Conservation (phyloP, 2,113 vertebrate species). For the Ictalurus furcatus region DNA sequence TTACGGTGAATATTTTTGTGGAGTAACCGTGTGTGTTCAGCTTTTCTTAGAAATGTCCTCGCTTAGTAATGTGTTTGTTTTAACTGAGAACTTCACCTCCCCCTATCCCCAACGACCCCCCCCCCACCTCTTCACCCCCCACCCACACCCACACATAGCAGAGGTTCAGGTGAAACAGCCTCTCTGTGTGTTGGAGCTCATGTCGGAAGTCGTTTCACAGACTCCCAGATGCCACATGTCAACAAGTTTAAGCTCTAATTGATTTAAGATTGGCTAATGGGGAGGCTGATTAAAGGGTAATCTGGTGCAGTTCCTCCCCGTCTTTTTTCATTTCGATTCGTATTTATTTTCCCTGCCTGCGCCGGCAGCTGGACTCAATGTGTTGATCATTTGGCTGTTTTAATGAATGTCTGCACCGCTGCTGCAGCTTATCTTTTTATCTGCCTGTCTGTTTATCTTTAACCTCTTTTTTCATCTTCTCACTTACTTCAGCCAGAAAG, state of each 20-base stretch:
- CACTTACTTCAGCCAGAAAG: conserved; percentile 26
- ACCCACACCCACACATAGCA: conserved; percentile 24
- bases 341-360: conserved; percentile 63
- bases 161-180: conserved; percentile 19
- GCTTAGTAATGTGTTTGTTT: conserved; percentile 23
- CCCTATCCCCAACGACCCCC: conserved; percentile 27
- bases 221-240: conserved; percentile 57
- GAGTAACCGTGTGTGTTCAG: background rate
- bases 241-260: conserved; percentile 56
- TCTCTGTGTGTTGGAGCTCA: conserved; percentile 33
- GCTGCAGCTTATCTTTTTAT: conserved; percentile 39
- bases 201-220: conserved; percentile 58
- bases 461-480: conserved; percentile 52
- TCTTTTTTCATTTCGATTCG: conserved; percentile 61
- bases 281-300: conserved; percentile 65
- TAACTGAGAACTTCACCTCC: conserved; percentile 16
- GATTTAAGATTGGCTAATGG: conserved; percentile 60
- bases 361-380: conserved; percentile 73
- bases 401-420: conserved; percentile 58
- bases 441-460: conserved; percentile 73
- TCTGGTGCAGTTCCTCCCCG: conserved; percentile 47
- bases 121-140: background rate
- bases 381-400: conserved; percentile 63
- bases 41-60: conserved; percentile 4
- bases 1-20: background rate